Base-by-base conservation (phyloP, 2,113 vertebrate genomes). In the Apistogramma diplotaenia region DNA sequence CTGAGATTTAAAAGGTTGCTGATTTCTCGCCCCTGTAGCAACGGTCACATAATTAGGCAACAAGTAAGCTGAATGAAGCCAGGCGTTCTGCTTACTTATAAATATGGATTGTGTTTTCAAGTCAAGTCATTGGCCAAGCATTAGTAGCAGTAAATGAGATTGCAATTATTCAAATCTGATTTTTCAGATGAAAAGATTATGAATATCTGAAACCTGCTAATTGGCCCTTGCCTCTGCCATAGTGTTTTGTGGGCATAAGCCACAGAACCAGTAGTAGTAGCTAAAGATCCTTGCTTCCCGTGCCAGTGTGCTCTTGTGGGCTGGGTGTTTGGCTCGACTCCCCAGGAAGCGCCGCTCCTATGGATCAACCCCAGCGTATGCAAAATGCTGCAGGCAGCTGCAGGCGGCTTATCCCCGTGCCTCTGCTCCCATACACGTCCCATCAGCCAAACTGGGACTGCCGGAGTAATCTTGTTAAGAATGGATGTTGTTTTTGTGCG, bases 381-480 rank as follows among this genome's bases (percentile, higher is more conserved):
- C 56, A 67, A 88, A 88, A 84, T 81, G 80, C 87, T 85, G 87
- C 89, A 89, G 91, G 89, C 89, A 55, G 83, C 83, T 78, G 89
- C 88, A 83, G 85, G 78, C 79, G 23, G 91, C 87, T 93, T 92
- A 93, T 93, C 90, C 91, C 76, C 6, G 75, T 6, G 78, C 88
- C 89, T 88, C 86, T 74, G 83, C 87, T 88, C 81, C 73, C 61
- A 75, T 91, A 73, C 87, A 74, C 58, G 81, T 89, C 93, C 93
- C 87, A 89, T 87, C 89, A 93, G 89, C 94, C 92, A 94, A 94
- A 92, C 94, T 85, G 90, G 89, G 89, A 92, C 88, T 88, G 91
- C 81, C 40, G 72, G 70, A 89, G 91, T 95, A 94, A 95, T 95
- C 94, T 95, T 83, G 93, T 95, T 92, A 93, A 92, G 89, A 93